Percentiles rank a stretch among this genome's conserved stretches.
These are phyloP conservation scores for Pipistrellus nathusii DNA, from an alignment of 2,797 vertebrate genomes.

Conservation along the genomic window DNA sequence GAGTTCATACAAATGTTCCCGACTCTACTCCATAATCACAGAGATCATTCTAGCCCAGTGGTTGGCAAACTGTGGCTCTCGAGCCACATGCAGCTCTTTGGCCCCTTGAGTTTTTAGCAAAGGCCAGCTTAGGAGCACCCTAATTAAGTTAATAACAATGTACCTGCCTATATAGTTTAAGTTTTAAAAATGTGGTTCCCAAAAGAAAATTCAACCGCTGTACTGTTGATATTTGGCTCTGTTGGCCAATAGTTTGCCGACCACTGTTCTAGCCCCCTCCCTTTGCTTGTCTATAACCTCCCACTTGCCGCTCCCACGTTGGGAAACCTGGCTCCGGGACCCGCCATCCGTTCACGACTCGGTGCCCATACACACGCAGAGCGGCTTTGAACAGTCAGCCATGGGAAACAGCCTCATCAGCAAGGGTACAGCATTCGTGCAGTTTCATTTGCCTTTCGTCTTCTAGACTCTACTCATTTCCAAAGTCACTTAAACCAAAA, in stretches of 20 bases:
- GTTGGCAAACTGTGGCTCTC: no score
- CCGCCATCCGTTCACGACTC: background rate
- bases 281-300: background rate
- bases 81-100: no score
- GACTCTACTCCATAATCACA: background rate
- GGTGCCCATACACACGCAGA: background rate
- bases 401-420: background rate
- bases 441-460: background rate
- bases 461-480: background rate
- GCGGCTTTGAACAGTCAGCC: background rate
- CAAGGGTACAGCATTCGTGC: background rate
- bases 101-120: no score
- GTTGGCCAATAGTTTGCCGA: no score
- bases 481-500: conserved; percentile 27
- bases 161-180: no score
- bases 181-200: no score
- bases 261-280: background rate
- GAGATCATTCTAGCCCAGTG: background rate
- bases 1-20: background rate
- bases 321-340: background rate
- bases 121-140: no score
- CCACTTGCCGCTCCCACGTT: background rate
- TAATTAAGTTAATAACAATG: no score
- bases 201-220: no score
- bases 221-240: no score